Conservation (phyloP, 2,113 vertebrate species). For the Notothenia rossii region DNA sequence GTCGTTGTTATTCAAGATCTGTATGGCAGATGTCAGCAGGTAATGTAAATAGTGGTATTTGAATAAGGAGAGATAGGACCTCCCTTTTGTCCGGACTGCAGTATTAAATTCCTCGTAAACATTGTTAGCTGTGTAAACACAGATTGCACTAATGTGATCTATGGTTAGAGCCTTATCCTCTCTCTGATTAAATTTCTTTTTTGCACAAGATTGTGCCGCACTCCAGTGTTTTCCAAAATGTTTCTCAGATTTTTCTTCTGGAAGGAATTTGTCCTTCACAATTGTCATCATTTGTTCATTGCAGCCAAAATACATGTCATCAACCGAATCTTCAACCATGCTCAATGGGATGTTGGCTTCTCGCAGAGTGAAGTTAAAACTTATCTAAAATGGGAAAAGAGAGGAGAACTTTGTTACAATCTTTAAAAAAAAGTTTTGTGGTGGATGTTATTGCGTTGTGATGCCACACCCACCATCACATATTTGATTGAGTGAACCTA, state of each 20-base stretch:
- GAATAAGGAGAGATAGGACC: not conserved
- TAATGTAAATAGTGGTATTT: constrained; percentile 22
- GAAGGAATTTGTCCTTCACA: not conserved
- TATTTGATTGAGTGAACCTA: not conserved
- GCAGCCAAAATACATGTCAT: constrained; percentile 43
- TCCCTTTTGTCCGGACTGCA: not conserved
- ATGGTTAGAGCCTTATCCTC: not conserved
- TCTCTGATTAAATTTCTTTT: fast-evolving
- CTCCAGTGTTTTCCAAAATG: not conserved
- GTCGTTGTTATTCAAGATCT: constrained; percentile 1
- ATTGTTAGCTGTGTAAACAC: not conserved
- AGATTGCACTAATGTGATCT: constrained; percentile 15
- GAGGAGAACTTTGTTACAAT: no score
- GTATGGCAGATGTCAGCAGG: constrained; percentile 22
- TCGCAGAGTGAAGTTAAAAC: not conserved
- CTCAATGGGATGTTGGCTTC: not conserved
- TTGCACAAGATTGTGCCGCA: fast-evolving
- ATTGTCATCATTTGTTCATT: fast-evolving
- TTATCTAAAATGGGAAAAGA: not conserved
- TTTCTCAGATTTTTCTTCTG: not conserved
- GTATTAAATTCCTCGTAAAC: fast-evolving
- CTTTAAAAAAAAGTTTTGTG: no score
- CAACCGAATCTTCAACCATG: constrained; percentile 18
- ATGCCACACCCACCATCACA: not conserved
- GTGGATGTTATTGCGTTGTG: no score